Evolutionary conservation across 2,888 invertebrate genomes (phyloP).

Genomic region (Halictus ligatus): DNA sequence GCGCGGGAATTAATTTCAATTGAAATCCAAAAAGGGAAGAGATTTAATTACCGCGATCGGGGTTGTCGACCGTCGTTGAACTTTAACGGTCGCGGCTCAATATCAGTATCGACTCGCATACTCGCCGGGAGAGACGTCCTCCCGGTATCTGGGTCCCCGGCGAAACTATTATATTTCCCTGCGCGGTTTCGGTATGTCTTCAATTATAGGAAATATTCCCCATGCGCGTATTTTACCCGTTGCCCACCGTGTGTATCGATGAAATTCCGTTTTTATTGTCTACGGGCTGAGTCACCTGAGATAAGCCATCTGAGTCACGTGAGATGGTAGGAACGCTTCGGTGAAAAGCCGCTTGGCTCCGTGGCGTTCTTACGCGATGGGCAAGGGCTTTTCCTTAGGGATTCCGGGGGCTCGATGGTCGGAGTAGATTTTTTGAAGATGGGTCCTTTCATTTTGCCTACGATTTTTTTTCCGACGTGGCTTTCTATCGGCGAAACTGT

Average conservation of each 20-base stretch:
- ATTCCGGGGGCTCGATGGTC: not conserved
- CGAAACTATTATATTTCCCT: conserved; percentile 12
- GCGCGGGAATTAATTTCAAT: conserved; percentile 28
- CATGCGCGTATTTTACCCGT: not conserved
- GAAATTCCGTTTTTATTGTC: not conserved
- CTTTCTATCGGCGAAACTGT: not conserved
- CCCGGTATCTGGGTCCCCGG: not conserved
- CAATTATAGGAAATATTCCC: conserved; percentile 11
- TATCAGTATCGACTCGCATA: conserved; percentile 23
- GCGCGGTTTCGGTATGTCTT: not conserved
- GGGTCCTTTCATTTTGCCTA: not conserved
- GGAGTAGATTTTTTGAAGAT: not conserved
- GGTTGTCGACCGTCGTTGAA: conserved; percentile 42
- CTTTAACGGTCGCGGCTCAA: conserved; percentile 21
- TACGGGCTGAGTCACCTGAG: not conserved
- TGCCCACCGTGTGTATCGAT: not conserved
- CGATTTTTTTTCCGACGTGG: not conserved
- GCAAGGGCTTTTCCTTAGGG: not conserved
- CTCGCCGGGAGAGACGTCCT: conserved; percentile 2
- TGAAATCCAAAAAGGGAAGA: conserved; percentile 28
- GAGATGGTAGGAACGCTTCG: not conserved
- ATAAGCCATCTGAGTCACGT: not conserved
- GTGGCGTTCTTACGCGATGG: not conserved
- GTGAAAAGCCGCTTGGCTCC: not conserved
- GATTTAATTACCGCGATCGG: conserved; percentile 32